Base-by-base conservation (phyloP, 2,113 vertebrate species). In the Cyanistes caeruleus region DNA sequence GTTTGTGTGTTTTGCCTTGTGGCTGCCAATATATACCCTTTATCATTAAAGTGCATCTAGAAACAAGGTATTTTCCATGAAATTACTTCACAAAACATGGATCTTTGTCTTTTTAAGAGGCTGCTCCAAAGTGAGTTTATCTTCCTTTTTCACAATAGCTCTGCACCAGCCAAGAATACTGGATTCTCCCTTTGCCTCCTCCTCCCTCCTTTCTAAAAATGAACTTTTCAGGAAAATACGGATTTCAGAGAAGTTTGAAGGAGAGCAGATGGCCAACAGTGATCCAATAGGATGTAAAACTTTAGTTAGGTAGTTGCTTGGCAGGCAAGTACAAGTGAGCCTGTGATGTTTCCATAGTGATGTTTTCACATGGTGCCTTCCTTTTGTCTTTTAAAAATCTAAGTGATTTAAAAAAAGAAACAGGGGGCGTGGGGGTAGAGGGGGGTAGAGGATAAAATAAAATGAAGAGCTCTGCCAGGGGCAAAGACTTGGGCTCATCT, bases 331-430 rank as follows among this genome's bases (percentile, higher is more conserved):
- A 55, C 37, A 58, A 92, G 70, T 53, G 94, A 94, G 95, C 87
- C 95, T 53, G 35, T 84, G 94, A 93, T 82, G 97, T 98, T 98
- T 98, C 98, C 97, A 98, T 97, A 97, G 98, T 84, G 93, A 98
- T 84, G 78, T 90, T 95, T 97, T 97, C 94, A 96, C 95, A 79
- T 68, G 67, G 84, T 94, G 92, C 70, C 85, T 96, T 94, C 76
- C 91, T 96, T 92, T 97, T 81, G 80, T 87, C 83, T 93, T 96
- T 92, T 75, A 67, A 96, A 93, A 96, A 84, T 65, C 77, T 41
- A 72, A 92, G 53, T 44, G 56, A 84, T 95, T 63, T 85, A 78
- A 93, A 96, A 93, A 95, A 96, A 62, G 15, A 24, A 17, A 8
- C 5, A 4, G 25, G 14, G 28, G 23, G 27, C 1, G 33, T 67